Conservation (phyloP, 2,113 vertebrate genomes). For the Sylvietta virens region DNA sequence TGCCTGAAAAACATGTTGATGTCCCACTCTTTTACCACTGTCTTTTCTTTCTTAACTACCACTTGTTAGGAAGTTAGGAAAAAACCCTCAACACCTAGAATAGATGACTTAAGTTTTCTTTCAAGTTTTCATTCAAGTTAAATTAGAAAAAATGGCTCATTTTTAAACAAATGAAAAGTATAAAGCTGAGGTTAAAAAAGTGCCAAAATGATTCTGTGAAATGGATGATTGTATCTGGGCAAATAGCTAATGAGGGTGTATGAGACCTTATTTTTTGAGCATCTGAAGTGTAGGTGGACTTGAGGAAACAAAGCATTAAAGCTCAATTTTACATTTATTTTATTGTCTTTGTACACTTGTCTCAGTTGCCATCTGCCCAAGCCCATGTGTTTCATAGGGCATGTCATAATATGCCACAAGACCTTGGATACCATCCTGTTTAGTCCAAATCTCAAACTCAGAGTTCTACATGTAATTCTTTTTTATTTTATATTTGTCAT, state of each 20-base stretch:
- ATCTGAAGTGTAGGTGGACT: slow-evolving; percentile 49
- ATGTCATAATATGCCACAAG: not conserved
- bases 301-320: slow-evolving; percentile 25
- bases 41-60: not conserved
- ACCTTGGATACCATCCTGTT: not conserved
- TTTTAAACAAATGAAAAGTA: not conserved
- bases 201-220: not conserved
- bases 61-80: not conserved
- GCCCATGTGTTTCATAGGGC: not conserved
- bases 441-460: not conserved
- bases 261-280: not conserved
- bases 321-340: not conserved
- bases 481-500: not conserved
- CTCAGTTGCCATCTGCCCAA: slow-evolving; percentile 1
- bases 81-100: not conserved
- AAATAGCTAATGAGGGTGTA: not conserved
- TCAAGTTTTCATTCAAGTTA: not conserved
- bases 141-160: not conserved
- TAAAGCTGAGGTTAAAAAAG: not conserved
- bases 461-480: not conserved
- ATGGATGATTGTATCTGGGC: not conserved
- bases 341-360: not conserved
- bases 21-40: not conserved
- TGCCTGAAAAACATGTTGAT: not conserved
- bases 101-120: not conserved